These are phyloP conservation scores for Hirudo medicinalis DNA, from an alignment of 1,140 invertebrate genomes.

Conservation along the genomic window DNA sequence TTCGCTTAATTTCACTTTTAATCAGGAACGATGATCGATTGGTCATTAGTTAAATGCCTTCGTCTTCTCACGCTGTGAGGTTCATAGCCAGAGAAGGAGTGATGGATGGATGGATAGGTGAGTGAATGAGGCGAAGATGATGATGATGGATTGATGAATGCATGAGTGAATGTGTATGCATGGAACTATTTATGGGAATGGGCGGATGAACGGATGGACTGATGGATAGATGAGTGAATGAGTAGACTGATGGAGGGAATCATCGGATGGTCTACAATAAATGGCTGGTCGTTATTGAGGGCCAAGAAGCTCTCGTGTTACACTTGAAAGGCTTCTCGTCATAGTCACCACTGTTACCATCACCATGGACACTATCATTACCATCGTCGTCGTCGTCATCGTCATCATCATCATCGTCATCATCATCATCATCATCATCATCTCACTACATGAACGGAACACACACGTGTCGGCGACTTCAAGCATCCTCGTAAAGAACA, in stretches of 20 bases:
- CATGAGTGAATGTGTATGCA: not conserved
- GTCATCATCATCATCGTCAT: conserved; percentile 12
- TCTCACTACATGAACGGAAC: not conserved
- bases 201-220: not conserved
- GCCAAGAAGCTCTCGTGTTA: no score
- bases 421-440: conserved; percentile 13
- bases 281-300: no score
- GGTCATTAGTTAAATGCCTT: not conserved
- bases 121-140: not conserved
- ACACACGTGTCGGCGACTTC: no score
- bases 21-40: not conserved
- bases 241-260: no score
- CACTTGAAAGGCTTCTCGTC: no score
- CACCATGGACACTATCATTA: conserved; percentile 8
- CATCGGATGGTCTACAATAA: no score
- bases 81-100: no score
- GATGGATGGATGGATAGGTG: not conserved
- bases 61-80: not conserved
- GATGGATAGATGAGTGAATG: not conserved
- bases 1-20: not conserved
- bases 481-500: no score
- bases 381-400: conserved; percentile 3
- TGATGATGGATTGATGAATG: not conserved
- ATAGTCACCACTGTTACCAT: not conserved
- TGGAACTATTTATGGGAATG: not conserved